phyloP scores from a whole-genome alignment of 1,140 invertebrate species.

The Episyrphus balteatus region DNA sequence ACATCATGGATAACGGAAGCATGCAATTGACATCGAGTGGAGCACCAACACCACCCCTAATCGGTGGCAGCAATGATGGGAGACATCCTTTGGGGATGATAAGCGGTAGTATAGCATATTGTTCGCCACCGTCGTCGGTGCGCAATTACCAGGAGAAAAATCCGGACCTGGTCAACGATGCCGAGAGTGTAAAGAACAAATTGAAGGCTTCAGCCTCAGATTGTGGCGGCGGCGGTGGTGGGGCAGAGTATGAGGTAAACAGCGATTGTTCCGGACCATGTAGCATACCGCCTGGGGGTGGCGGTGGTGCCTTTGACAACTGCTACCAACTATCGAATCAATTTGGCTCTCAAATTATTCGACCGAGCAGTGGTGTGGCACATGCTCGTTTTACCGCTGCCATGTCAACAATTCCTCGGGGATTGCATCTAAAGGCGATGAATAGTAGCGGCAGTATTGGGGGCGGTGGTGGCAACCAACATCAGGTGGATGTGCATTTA shows the following conservation, averaged over 20 bases:
- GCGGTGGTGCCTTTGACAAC: constrained; percentile 34
- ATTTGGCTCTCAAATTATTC: constrained; percentile 11
- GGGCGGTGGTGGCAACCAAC: constrained; percentile 35
- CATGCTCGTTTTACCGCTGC: constrained; percentile 31
- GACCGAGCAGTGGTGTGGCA: constrained; percentile 4
- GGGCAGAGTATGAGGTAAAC: constrained; percentile 25
- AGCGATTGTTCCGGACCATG: constrained; percentile 21
- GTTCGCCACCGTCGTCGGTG: constrained; percentile 33
- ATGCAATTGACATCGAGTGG: constrained; percentile 1
- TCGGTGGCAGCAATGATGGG: constrained; percentile 15
- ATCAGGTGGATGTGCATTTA: constrained; percentile 53
- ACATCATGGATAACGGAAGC: constrained; percentile 1
- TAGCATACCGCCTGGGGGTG: constrained; percentile 32
- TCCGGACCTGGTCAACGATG: constrained; percentile 65
- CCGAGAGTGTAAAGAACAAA: constrained; percentile 53
- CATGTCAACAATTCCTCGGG: constrained; percentile 41
- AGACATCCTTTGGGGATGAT: not conserved
- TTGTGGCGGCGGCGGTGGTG: no score
- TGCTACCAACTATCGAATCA: constrained; percentile 32
- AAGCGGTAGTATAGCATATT: constrained; percentile 17
- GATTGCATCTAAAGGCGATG: constrained; percentile 31
- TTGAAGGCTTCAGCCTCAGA: constrained; percentile 40
- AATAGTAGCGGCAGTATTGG: constrained; percentile 1
- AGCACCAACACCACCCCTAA: constrained; percentile 15
- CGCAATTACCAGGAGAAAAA: constrained; percentile 54